phyloP scores from a whole-genome alignment of 1,140 invertebrate species.

The Acromyrmex echinatior region DNA sequence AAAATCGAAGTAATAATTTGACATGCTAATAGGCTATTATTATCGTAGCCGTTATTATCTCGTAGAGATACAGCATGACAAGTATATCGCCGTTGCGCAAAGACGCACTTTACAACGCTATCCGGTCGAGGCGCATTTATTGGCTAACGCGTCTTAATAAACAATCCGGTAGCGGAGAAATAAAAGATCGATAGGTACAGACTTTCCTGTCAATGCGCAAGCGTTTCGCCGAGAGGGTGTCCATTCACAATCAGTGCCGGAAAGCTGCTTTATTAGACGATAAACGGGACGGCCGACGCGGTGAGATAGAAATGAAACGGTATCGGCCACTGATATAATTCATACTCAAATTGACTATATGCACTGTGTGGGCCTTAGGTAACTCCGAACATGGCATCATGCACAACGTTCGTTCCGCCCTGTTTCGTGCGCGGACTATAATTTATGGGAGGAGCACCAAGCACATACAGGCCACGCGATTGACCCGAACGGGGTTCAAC shows the following conservation, averaged over 20 bases:
- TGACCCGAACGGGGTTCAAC: constrained; percentile 59
- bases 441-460: constrained; percentile 59
- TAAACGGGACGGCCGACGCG: not conserved
- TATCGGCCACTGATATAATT: constrained; percentile 55
- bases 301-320: constrained; percentile 19
- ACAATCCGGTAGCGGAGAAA: constrained; percentile 45
- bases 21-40: constrained; percentile 5
- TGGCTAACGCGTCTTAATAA: constrained; percentile 43
- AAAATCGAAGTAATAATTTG: not conserved
- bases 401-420: constrained; percentile 55
- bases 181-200: constrained; percentile 43
- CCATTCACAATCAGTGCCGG: constrained; percentile 31
- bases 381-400: constrained; percentile 44
- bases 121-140: constrained; percentile 13
- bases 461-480: constrained; percentile 48
- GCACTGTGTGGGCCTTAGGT: constrained; percentile 27
- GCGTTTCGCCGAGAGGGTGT: constrained; percentile 3
- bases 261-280: constrained; percentile 50
- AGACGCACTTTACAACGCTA: constrained; percentile 19
- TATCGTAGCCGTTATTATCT: constrained; percentile 42
- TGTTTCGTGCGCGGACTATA: constrained; percentile 59
- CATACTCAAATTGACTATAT: constrained; percentile 57
- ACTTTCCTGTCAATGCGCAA: constrained; percentile 29
- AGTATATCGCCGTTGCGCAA: constrained; percentile 8
- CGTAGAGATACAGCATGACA: constrained; percentile 6